These are phyloP conservation scores for Agonopterix alstromeriana DNA, from an alignment of 2,888 invertebrate species.

Conservation along the genomic window DNA sequence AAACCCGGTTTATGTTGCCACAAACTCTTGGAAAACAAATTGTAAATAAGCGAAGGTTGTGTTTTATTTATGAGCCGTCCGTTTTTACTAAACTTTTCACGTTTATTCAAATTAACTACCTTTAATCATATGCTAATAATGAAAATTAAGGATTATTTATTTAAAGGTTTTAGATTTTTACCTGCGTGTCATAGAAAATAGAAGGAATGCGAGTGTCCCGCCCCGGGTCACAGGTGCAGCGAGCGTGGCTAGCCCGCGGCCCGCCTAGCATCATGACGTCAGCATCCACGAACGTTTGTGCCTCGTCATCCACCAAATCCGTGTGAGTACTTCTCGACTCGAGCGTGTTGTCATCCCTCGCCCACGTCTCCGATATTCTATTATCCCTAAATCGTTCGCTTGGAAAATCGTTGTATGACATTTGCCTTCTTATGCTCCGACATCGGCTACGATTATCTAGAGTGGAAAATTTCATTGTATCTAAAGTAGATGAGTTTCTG, in stretches of 20 bases:
- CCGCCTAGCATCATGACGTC: slow-evolving; percentile 47
- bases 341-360: slow-evolving; percentile 45
- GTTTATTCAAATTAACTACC: no score
- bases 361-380: slow-evolving; percentile 51
- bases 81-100: no score
- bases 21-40: no score
- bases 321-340: slow-evolving; percentile 50
- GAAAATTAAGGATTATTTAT: no score
- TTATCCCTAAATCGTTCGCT: slow-evolving; percentile 56
- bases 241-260: slow-evolving; percentile 41
- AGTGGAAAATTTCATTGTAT: slow-evolving; percentile 62
- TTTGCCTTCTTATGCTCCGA: slow-evolving; percentile 64
- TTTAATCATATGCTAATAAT: no score
- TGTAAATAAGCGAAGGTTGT: no score
- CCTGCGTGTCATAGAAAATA: slow-evolving; percentile 65
- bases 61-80: no score
- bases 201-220: slow-evolving; percentile 52
- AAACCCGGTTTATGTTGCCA: no score
- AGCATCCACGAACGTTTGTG: slow-evolving; percentile 52
- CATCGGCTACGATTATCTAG: slow-evolving; percentile 67
- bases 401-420: slow-evolving; percentile 72
- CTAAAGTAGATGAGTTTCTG: slow-evolving; percentile 45
- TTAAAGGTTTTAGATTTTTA: slow-evolving; percentile 16
- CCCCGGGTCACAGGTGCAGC: slow-evolving; percentile 56
- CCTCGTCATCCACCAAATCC: slow-evolving; percentile 52